Percentiles rank a stretch among this genome's conserved stretches.
These are phyloP conservation scores for Euura saliciscinereae DNA, from an alignment of 1,140 invertebrate genomes.

Conservation along the genomic window DNA sequence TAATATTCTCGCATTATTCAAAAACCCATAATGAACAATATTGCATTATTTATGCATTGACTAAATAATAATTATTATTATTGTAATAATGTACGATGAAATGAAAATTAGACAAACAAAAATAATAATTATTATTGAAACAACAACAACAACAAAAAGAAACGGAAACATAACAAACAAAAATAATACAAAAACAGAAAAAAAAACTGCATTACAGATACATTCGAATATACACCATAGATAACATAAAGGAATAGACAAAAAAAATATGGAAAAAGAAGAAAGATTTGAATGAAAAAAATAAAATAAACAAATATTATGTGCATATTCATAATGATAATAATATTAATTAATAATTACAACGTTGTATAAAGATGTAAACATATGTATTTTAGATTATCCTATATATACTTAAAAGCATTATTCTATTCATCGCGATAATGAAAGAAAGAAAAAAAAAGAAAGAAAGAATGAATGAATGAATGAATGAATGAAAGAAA, in stretches of 20 bases:
- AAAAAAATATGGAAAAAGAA: background rate
- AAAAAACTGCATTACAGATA: background rate
- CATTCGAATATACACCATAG: background rate
- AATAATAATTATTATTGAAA: too few relatives aligned
- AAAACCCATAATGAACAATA: background rate
- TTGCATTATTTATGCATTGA: conserved; percentile 7
- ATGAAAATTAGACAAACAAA: too few relatives aligned
- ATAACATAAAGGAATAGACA: background rate
- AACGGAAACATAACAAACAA: background rate
- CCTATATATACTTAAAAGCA: conserved; percentile 40
- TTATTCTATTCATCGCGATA: background rate
- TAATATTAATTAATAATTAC: conserved; percentile 13
- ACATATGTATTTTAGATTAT: conserved; percentile 59
- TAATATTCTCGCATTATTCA: too few relatives aligned
- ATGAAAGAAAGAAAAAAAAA: background rate
- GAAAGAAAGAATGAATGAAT: too few relatives aligned
- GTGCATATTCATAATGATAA: conserved; percentile 6
- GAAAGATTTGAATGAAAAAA: too few relatives aligned
- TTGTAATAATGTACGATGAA: too few relatives aligned
- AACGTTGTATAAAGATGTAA: conserved; percentile 52
- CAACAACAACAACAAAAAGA: background rate
- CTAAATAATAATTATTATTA: background rate
- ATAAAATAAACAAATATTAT: background rate
- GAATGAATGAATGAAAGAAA: too few relatives aligned
- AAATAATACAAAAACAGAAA: background rate